Evolutionary conservation across 1,140 invertebrate species (phyloP).

Genomic region (Eciton burchellii): DNA sequence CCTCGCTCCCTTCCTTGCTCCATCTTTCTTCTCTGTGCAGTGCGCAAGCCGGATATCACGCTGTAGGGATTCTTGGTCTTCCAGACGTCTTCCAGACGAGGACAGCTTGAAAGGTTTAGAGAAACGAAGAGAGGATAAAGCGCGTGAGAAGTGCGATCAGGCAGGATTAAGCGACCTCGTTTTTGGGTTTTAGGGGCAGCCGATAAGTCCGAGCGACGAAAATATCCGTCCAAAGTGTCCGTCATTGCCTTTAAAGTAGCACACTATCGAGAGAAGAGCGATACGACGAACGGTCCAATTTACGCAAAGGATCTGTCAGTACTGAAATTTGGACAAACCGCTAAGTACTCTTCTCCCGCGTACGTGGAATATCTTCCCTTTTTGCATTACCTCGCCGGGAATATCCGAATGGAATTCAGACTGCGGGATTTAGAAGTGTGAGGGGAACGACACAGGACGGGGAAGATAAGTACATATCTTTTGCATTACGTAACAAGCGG

Average conservation of each 20-base stretch:
- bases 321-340: no score
- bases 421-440: slow-evolving; percentile 6
- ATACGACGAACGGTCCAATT: slow-evolving; percentile 2
- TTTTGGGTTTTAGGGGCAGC: slow-evolving; percentile 10
- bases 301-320: neutral
- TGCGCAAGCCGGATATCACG: slow-evolving; percentile 51
- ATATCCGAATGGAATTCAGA: slow-evolving; percentile 23
- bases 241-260: neutral
- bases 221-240: slow-evolving; percentile 29
- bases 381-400: neutral
- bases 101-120: slow-evolving; percentile 60
- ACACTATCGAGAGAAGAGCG: neutral
- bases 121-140: slow-evolving; percentile 39
- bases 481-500: slow-evolving; percentile 51
- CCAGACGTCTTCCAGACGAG: slow-evolving; percentile 49
- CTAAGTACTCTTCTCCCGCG: neutral
- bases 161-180: slow-evolving; percentile 39
- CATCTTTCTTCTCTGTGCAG: neutral
- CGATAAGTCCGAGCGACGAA: slow-evolving; percentile 49
- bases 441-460: slow-evolving; percentile 8
- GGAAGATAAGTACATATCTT: slow-evolving; percentile 41
- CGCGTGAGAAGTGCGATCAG: slow-evolving; percentile 21
- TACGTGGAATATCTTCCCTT: slow-evolving; percentile 1
- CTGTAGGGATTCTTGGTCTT: slow-evolving; percentile 63
- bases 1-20: no score